phyloP scores from a whole-genome alignment of 2,113 vertebrate species.

The Corapipo altera region DNA sequence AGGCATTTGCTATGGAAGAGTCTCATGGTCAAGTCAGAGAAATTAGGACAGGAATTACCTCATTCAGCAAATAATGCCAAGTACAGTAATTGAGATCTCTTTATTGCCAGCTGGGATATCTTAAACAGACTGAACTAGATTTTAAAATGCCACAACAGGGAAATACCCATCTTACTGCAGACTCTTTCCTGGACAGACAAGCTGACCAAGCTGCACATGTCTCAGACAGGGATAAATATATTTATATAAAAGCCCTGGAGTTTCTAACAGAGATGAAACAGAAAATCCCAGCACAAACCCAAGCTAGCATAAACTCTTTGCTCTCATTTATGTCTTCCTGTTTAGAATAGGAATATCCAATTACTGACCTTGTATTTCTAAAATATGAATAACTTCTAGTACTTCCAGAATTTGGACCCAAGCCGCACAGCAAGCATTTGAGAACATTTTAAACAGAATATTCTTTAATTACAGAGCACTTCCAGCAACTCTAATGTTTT shows the following conservation, averaged over 20 bases:
- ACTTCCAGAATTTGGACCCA: not conserved
- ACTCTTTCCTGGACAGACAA: not conserved
- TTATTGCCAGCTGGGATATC: not conserved
- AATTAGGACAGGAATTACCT: constrained; percentile 23
- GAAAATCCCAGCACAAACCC: not conserved
- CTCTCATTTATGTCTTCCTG: not conserved
- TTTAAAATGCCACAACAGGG: not conserved
- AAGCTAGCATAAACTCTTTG: not conserved
- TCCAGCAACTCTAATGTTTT: not conserved
- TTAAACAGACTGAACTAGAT: not conserved
- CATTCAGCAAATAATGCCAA: constrained; percentile 9
- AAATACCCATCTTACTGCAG: not conserved
- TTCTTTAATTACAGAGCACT: not conserved
- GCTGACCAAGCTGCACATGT: not conserved
- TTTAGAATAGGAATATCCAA: not conserved
- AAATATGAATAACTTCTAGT: not conserved
- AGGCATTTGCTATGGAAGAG: not conserved
- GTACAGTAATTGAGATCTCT: not conserved
- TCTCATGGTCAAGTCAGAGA: not conserved
- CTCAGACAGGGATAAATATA: not conserved
- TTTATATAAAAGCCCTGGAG: not conserved
- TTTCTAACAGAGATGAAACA: not conserved
- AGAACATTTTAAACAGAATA: not conserved
- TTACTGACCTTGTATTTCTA: not conserved
- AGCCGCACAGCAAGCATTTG: not conserved